Percentiles rank a stretch among this genome's conserved stretches.
phyloP scores from a whole-genome alignment of 2,113 vertebrate genomes.

The Sinosuthora webbiana region DNA sequence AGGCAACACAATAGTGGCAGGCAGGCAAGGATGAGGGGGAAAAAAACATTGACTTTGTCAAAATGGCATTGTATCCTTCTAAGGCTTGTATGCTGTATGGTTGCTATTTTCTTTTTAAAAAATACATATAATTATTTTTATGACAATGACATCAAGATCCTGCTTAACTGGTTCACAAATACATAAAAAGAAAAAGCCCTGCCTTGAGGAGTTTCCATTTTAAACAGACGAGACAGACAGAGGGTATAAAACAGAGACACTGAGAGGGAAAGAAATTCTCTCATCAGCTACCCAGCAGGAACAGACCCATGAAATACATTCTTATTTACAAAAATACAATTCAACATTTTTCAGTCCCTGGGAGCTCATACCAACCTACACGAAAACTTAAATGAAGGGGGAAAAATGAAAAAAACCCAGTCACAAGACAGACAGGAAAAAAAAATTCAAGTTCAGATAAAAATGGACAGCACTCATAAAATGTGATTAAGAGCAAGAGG shows the following conservation, averaged over 20 bases:
- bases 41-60: background rate
- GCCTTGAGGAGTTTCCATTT: background rate
- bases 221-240: conserved; percentile 20
- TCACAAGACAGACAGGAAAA: conserved; percentile 3
- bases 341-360: background rate
- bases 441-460: background rate
- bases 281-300: background rate
- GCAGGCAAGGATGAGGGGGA: background rate
- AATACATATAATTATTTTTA: background rate
- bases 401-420: background rate
- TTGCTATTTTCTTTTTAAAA: background rate
- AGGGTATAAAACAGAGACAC: conserved; percentile 1
- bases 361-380: background rate
- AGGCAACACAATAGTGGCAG: background rate
- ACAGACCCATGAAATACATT: background rate
- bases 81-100: background rate
- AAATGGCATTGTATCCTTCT: background rate
- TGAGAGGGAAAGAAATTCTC: background rate
- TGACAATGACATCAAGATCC: background rate
- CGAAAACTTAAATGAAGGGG: background rate
- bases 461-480: background rate
- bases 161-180: background rate
- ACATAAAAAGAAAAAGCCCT: background rate
- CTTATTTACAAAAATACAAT: background rate
- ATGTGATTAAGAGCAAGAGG: background rate